A percentile compares a stretch with the other conserved stretches of the same genome.
phyloP scores from a whole-genome alignment of 2,113 vertebrate species.

The Prionailurus bengalensis region DNA sequence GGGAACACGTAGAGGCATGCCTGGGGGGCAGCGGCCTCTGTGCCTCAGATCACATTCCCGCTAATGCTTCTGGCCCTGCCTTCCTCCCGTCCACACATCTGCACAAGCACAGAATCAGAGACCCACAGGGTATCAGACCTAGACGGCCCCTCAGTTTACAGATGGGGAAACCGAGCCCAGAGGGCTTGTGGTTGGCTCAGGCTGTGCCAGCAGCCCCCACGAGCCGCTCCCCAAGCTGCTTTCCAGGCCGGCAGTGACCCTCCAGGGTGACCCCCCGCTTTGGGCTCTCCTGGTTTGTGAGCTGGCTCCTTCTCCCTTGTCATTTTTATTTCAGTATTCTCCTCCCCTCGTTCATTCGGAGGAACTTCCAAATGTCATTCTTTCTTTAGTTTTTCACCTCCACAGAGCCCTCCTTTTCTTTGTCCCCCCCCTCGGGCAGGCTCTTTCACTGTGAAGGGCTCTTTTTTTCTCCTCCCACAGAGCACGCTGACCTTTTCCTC shows the following conservation, averaged over 20 bases:
- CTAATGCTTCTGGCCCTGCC: background rate
- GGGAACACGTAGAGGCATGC: accelerated
- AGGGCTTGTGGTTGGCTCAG: accelerated
- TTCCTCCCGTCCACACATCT: background rate
- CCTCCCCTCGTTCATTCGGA: background rate
- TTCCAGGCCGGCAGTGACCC: accelerated
- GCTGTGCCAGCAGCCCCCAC: accelerated
- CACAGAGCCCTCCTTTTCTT: conserved; percentile 50
- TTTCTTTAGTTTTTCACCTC: conserved; percentile 60
- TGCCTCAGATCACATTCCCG: background rate
- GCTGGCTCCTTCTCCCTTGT: background rate
- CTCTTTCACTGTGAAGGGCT: conserved; percentile 28
- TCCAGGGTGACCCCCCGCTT: background rate
- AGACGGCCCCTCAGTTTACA: accelerated
- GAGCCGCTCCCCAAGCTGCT: background rate
- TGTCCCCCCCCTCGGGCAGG: background rate
- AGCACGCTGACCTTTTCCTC: conserved; percentile 75
- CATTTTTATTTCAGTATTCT: conserved; percentile 42
- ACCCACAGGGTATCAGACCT: too few relatives aligned
- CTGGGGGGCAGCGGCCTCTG: too few relatives aligned
- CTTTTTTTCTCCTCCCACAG: conserved; percentile 52
- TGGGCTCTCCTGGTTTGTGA: accelerated
- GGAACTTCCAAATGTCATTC: conserved; percentile 44
- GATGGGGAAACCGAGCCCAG: background rate
- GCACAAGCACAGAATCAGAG: background rate